Conservation (phyloP, 2,113 vertebrate species). For the Nibea albiflora region DNA sequence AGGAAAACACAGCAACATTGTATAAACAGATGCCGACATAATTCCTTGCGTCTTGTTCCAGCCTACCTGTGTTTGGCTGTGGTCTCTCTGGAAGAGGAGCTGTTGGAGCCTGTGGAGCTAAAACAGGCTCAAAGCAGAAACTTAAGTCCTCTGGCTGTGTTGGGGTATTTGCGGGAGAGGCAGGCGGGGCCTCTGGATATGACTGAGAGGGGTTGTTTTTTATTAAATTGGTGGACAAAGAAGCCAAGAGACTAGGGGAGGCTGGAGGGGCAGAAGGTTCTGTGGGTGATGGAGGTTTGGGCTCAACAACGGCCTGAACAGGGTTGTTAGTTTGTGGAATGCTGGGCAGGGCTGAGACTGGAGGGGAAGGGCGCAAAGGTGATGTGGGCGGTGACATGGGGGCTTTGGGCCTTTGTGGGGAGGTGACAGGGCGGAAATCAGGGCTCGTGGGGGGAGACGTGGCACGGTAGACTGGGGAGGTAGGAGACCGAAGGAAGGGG, state of each 20-base stretch:
- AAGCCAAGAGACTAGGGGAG: constrained; percentile 68
- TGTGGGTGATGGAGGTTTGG: constrained; percentile 46
- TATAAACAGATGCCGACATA: background rate
- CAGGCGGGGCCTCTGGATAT: constrained; percentile 25
- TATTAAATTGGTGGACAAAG: constrained; percentile 33
- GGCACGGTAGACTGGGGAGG: constrained; percentile 64
- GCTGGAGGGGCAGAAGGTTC: constrained; percentile 65
- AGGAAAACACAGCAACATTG: background rate
- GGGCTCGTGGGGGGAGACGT: constrained; percentile 70
- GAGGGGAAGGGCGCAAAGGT: constrained; percentile 54
- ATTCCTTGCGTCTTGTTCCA: background rate
- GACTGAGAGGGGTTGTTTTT: constrained; percentile 12
- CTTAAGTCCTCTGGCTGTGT: constrained; percentile 38
- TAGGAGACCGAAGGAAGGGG: constrained; percentile 74
- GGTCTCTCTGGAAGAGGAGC: constrained; percentile 67
- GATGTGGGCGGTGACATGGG: constrained; percentile 71
- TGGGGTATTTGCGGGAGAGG: constrained; percentile 48
- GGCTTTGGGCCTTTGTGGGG: constrained; percentile 46
- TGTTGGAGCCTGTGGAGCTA: constrained; percentile 50
- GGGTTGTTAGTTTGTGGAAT: constrained; percentile 45
- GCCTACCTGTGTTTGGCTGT: constrained; percentile 71
- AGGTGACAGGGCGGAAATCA: constrained; percentile 61
- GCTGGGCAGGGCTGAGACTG: constrained; percentile 42
- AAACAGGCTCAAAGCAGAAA: constrained; percentile 56
- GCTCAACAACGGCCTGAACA: constrained; percentile 36